phyloP scores from a whole-genome alignment of 2,888 invertebrate species.

The Crepidodera aurea region DNA sequence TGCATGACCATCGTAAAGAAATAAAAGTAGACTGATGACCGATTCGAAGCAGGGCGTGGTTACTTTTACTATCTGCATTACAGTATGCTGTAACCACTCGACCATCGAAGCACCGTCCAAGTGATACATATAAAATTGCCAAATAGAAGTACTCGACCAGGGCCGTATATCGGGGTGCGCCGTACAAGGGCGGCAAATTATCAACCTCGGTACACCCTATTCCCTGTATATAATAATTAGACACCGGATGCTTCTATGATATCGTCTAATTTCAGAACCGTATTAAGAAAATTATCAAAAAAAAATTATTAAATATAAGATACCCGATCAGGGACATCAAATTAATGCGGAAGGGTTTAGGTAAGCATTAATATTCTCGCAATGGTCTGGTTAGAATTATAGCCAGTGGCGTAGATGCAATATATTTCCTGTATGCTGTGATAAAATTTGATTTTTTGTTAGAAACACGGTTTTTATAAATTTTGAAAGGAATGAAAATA shows the following conservation, averaged over 20 bases:
- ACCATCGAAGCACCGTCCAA: constrained; percentile 48
- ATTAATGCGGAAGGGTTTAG: too few species aligned
- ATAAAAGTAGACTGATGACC: constrained; percentile 45
- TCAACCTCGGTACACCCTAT: neutral
- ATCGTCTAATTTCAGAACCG: too few species aligned
- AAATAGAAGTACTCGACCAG: constrained; percentile 20
- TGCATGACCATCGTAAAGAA: constrained; percentile 42
- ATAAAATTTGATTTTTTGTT: too few species aligned
- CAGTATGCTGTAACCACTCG: constrained; percentile 48
- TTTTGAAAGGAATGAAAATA: too few species aligned
- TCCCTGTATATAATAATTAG: neutral
- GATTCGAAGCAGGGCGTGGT: constrained; percentile 47
- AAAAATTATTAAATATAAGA: too few species aligned
- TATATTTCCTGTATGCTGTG: too few species aligned
- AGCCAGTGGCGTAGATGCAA: too few species aligned
- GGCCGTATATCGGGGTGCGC: constrained; percentile 27
- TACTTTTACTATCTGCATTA: constrained; percentile 49
- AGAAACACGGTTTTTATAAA: too few species aligned
- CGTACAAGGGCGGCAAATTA: constrained; percentile 20
- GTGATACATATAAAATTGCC: constrained; percentile 40
- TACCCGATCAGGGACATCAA: too few species aligned
- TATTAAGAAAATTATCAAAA: too few species aligned
- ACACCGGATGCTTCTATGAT: neutral
- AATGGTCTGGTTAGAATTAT: too few species aligned
- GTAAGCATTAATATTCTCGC: too few species aligned